Evolutionary conservation across 2,113 vertebrate species (phyloP).

Genomic region (Catharus minimus): DNA sequence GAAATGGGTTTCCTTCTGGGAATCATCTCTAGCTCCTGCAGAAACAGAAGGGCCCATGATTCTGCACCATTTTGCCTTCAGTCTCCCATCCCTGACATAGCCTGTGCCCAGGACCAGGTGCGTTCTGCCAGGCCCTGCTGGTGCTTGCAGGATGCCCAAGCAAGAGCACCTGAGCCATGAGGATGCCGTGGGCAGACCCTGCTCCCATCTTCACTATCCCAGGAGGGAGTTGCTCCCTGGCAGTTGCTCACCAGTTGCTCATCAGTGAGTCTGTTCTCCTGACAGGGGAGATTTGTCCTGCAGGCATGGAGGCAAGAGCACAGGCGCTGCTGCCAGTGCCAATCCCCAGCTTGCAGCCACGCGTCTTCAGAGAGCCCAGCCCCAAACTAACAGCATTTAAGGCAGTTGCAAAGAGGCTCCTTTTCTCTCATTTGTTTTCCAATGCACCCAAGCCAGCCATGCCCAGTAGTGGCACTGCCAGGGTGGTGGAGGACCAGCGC

Average conservation of each 20-base stretch:
- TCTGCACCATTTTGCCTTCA: constrained; percentile 64
- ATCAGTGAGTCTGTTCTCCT: not conserved
- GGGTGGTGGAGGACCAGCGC: accelerated
- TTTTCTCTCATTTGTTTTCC: not conserved
- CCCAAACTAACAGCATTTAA: not conserved
- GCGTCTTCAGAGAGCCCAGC: not conserved
- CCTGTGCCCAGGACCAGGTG: not conserved
- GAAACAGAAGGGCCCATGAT: constrained; percentile 23
- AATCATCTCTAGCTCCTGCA: not conserved
- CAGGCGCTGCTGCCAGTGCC: not conserved
- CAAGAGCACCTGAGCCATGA: not conserved
- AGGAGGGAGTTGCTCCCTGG: not conserved
- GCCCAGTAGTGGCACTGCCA: not conserved
- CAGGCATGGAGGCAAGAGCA: not conserved
- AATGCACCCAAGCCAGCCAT: not conserved
- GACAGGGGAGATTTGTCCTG: not conserved
- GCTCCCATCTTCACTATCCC: not conserved
- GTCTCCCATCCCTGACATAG: constrained; percentile 2
- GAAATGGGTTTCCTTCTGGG: not conserved
- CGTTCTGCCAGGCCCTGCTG: not conserved
- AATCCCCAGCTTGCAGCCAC: not conserved
- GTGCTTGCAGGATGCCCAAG: not conserved
- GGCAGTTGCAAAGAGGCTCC: not conserved
- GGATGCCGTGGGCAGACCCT: not conserved
- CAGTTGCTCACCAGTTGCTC: not conserved